Evolutionary conservation across 2,797 vertebrate species (phyloP).

Genomic region (Brotula barbata): DNA sequence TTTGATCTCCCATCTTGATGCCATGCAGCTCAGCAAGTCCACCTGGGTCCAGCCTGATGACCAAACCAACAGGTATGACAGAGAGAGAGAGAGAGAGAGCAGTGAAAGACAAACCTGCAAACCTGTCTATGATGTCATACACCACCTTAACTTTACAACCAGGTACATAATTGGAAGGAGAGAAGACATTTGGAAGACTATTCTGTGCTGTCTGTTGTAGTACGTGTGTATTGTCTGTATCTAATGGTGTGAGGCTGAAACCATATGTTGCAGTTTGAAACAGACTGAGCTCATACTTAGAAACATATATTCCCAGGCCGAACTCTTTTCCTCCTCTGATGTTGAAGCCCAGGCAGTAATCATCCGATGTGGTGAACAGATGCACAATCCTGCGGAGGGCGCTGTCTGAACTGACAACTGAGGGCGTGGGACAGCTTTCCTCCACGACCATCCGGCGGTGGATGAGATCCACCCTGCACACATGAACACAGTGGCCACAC

Average conservation of each 20-base stretch:
- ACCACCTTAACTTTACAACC: too few species aligned
- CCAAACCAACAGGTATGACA: too few species aligned
- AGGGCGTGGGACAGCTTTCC: conserved; percentile 79
- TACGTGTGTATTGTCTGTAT: too few species aligned
- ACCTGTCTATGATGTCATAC: too few species aligned
- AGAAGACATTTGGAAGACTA: too few species aligned
- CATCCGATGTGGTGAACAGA: conserved; percentile 89
- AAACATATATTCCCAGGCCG: conserved; percentile 94
- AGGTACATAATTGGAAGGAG: too few species aligned
- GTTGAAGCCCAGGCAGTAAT: conserved; percentile 94
- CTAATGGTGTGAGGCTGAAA: too few species aligned
- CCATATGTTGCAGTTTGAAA: too few species aligned
- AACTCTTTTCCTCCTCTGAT: conserved; percentile 94
- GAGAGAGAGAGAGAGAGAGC: too few species aligned
- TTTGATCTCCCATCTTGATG: conserved; percentile 97
- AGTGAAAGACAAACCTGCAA: too few species aligned
- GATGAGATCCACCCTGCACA: conserved; percentile 89
- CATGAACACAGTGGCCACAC: too few species aligned
- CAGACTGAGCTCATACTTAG: conserved; percentile 73
- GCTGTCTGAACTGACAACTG: conserved; percentile 80
- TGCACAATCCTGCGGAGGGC: conserved; percentile 86
- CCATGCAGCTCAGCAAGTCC: conserved; percentile 93
- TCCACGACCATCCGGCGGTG: conserved; percentile 92
- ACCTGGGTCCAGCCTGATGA: conserved; percentile 88
- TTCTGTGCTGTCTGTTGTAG: too few species aligned